Percentiles rank a stretch among this genome's conserved stretches.
These are phyloP conservation scores for Acrocephalus arundinaceus DNA, from an alignment of 2,113 vertebrate genomes.

Conservation along the genomic window DNA sequence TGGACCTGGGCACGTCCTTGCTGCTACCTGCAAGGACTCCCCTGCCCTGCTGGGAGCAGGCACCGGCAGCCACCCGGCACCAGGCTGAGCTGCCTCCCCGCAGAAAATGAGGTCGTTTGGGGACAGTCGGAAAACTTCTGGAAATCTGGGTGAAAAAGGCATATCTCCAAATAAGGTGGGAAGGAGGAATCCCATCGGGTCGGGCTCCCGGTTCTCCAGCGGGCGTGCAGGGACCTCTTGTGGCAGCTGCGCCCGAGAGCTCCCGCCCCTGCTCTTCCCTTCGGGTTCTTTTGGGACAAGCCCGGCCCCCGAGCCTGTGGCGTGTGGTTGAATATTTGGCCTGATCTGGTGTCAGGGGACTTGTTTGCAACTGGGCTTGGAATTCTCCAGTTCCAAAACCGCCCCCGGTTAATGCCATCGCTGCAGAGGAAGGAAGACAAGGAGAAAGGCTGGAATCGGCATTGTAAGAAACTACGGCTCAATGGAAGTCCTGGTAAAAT, in stretches of 20 bases:
- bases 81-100: not conserved
- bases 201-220: not conserved
- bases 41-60: not conserved
- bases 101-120: not conserved
- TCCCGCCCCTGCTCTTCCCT: not conserved
- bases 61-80: not conserved
- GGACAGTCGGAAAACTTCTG: not conserved
- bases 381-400: not conserved
- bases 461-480: not conserved
- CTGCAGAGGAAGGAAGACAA: not conserved
- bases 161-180: conserved; percentile 1
- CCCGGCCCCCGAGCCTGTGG: not conserved
- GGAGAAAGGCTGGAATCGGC: not conserved
- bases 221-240: conserved; percentile 55
- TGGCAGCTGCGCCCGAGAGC: not conserved
- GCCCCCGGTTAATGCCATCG: not conserved
- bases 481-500: not conserved
- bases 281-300: not conserved
- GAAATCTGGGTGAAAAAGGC: conserved; percentile 26
- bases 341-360: not conserved
- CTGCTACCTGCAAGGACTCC: not conserved
- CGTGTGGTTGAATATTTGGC: not conserved
- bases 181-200: not conserved
- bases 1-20: not conserved
- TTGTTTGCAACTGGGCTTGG: not conserved